Conservation (phyloP, 1,140 invertebrate species). For the Apis mellifera region DNA sequence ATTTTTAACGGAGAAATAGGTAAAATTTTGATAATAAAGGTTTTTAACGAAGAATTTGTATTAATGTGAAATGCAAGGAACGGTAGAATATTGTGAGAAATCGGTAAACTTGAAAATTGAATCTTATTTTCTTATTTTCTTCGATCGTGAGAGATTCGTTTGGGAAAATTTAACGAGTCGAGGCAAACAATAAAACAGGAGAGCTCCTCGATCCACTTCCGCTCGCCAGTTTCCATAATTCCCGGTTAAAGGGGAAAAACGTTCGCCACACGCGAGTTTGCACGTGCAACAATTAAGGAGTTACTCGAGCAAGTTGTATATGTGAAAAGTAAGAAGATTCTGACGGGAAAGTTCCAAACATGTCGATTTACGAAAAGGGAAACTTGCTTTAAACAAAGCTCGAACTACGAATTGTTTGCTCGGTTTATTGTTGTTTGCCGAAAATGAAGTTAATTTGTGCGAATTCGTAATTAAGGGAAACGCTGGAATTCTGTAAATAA, state of each 20-base stretch:
- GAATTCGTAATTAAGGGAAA: not conserved
- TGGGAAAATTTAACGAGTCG: not conserved
- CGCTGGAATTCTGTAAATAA: too few relatives aligned
- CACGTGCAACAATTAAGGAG: not conserved
- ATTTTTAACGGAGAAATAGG: too few relatives aligned
- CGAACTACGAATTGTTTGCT: not conserved
- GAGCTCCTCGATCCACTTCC: not conserved
- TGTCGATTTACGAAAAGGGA: not conserved
- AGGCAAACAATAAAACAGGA: not conserved
- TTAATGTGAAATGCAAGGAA: too few relatives aligned
- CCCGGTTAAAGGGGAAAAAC: slow-evolving; percentile 5
- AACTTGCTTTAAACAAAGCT: not conserved
- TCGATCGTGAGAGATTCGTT: not conserved
- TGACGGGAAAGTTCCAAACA: not conserved
- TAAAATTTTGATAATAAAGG: too few relatives aligned
- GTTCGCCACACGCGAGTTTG: not conserved
- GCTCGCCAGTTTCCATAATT: slow-evolving; percentile 20
- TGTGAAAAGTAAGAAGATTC: too few relatives aligned
- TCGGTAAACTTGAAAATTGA: not conserved
- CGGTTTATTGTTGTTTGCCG: not conserved
- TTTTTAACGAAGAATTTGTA: too few relatives aligned
- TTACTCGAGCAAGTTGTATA: not conserved
- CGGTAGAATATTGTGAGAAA: too few relatives aligned
- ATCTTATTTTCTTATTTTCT: slow-evolving; percentile 9
- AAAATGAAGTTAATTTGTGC: not conserved